Evolutionary conservation across 2,797 vertebrate species (phyloP).

Genomic region (Diceros bicornis): DNA sequence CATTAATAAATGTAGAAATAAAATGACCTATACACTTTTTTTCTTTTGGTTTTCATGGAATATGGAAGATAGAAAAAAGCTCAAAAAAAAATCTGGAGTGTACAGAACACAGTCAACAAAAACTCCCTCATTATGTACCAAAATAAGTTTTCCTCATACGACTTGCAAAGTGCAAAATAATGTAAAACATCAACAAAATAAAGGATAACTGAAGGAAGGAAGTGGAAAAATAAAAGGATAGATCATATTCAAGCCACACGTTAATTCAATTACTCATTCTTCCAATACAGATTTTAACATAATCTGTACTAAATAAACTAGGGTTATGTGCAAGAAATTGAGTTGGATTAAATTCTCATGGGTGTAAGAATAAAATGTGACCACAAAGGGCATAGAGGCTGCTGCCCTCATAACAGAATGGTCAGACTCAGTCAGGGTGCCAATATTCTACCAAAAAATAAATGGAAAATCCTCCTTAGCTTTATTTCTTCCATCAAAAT

Average conservation of each 20-base stretch:
- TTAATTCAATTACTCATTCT: conserved; percentile 58
- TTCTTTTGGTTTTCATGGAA: background rate
- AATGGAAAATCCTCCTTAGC: background rate
- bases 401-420: background rate
- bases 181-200: background rate
- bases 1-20: conserved; percentile 17
- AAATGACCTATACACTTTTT: background rate
- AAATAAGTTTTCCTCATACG: background rate
- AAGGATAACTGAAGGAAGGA: background rate
- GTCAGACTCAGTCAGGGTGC: background rate
- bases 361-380: background rate
- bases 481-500: background rate
- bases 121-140: background rate
- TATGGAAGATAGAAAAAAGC: conserved; percentile 12
- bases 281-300: conserved; percentile 52
- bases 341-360: conserved; percentile 45
- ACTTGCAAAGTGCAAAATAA: conserved; percentile 10
- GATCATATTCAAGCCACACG: background rate
- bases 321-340: background rate
- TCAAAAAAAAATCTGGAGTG: background rate
- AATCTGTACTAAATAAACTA: conserved; percentile 65
- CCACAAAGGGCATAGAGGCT: background rate
- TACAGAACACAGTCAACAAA: background rate
- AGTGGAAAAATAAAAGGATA: conserved; percentile 2
- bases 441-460: background rate